Evolutionary conservation across 2,888 invertebrate species (phyloP).

Genomic region (Nasonia oneida): DNA sequence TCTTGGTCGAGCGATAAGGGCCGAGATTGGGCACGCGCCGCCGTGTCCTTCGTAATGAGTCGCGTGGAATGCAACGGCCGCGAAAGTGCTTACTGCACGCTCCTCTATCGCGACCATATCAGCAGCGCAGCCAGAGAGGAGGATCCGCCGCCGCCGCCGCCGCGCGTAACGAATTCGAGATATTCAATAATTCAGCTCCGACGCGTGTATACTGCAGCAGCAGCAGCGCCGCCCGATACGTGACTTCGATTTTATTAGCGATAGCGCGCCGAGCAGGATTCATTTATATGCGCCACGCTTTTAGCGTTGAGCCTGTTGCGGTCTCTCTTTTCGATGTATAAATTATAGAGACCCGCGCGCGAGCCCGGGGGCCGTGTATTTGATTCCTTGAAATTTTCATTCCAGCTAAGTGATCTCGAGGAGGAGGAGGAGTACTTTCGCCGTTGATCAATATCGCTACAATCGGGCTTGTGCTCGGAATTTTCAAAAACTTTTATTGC

Average conservation of each 20-base stretch:
- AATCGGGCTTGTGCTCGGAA: too few relatives aligned
- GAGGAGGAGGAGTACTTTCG: background rate
- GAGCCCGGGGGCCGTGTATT: background rate
- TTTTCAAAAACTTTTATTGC: conserved; percentile 16
- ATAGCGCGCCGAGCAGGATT: conserved; percentile 33
- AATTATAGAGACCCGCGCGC: conserved; percentile 22
- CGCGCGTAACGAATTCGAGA: conserved; percentile 40
- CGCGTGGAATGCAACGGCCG: conserved; percentile 55
- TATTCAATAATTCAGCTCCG: conserved; percentile 53
- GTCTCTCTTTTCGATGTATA: background rate
- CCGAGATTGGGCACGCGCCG: conserved; percentile 65
- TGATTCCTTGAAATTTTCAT: conserved; percentile 37
- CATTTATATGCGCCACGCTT: conserved; percentile 39
- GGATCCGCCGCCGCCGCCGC: background rate
- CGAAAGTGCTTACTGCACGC: conserved; percentile 36
- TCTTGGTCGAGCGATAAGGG: conserved; percentile 64
- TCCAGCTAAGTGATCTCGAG: background rate
- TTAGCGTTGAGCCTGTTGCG: background rate
- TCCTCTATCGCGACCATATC: background rate
- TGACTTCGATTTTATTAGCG: conserved; percentile 61
- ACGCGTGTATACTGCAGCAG: background rate
- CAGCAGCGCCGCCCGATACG: conserved; percentile 42
- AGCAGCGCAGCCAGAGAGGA: background rate
- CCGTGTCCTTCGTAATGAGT: conserved; percentile 60
- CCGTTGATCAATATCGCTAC: background rate